Evolutionary conservation across 2,797 vertebrate genomes (phyloP).

Genomic region (Lagorchestes hirsutus): DNA sequence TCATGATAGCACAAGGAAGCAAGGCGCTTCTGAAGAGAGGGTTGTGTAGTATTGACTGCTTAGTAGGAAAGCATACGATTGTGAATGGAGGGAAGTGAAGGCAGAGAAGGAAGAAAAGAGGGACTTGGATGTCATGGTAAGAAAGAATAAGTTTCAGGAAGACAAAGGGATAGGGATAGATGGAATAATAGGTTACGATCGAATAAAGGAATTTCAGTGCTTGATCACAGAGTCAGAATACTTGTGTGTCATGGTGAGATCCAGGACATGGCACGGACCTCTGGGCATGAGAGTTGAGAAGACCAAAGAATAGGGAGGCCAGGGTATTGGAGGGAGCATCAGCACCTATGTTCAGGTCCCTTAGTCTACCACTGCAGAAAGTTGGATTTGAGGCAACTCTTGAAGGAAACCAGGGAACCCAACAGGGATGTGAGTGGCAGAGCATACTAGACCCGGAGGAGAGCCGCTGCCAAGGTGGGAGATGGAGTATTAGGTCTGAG

Average conservation of each 20-base stretch:
- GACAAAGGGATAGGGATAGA: background rate
- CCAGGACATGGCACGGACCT: background rate
- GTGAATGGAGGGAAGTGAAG: background rate
- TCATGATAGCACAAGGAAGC: background rate
- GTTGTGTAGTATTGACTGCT: background rate
- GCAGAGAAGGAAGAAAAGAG: background rate
- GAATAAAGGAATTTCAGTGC: background rate
- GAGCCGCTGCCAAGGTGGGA: background rate
- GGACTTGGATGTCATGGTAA: background rate
- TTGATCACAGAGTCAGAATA: background rate
- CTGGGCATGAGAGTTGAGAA: too few relatives aligned
- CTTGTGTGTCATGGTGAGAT: background rate
- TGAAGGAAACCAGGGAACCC: background rate
- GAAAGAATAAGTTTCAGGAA: background rate
- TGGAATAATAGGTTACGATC: too few relatives aligned
- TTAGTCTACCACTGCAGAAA: background rate
- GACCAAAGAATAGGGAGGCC: background rate
- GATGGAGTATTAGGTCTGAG: background rate
- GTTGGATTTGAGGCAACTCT: background rate
- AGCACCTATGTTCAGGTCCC: background rate
- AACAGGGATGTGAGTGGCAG: background rate
- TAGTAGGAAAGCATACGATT: background rate
- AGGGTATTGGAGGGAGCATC: background rate
- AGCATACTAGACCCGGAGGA: background rate
- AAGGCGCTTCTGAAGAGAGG: background rate